These are phyloP conservation scores for Spilarctia lutea DNA, from an alignment of 2,888 invertebrate genomes.

Conservation along the genomic window DNA sequence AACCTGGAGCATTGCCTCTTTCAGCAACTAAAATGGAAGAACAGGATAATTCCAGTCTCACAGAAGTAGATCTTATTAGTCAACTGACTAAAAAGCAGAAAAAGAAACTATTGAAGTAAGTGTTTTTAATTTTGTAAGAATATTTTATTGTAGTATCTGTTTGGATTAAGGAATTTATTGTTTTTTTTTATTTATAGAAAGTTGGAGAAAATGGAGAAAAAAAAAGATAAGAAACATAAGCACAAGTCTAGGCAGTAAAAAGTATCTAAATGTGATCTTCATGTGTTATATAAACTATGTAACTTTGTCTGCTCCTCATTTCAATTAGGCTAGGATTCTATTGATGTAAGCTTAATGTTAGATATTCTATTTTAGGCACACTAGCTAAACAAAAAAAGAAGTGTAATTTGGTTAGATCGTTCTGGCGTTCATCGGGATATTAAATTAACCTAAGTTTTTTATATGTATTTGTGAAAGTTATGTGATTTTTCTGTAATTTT, in stretches of 20 bases:
- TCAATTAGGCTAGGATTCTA: too few species aligned
- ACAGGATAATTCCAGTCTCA: constrained; percentile 85
- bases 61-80: constrained; percentile 93
- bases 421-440: neutral
- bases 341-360: too few species aligned
- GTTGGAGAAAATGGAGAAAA: constrained; percentile 89
- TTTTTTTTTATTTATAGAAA: constrained; percentile 80
- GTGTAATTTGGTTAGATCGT: too few species aligned
- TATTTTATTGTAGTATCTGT: neutral
- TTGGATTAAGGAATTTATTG: neutral
- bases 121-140: too few species aligned
- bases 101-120: constrained; percentile 94
- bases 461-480: neutral
- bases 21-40: constrained; percentile 86
- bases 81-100: constrained; percentile 95
- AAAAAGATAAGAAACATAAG: constrained; percentile 79
- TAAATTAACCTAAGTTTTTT: neutral
- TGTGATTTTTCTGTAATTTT: neutral
- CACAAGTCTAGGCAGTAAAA: constrained; percentile 63
- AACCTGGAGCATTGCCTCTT: constrained; percentile 90
- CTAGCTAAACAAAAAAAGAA: too few species aligned
- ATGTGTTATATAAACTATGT: neutral
- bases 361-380: too few species aligned
- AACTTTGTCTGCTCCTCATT: neutral
- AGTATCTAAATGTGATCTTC: neutral